Base-by-base conservation (phyloP, 2,888 invertebrate species). In the Notocelia uddmanniana region DNA sequence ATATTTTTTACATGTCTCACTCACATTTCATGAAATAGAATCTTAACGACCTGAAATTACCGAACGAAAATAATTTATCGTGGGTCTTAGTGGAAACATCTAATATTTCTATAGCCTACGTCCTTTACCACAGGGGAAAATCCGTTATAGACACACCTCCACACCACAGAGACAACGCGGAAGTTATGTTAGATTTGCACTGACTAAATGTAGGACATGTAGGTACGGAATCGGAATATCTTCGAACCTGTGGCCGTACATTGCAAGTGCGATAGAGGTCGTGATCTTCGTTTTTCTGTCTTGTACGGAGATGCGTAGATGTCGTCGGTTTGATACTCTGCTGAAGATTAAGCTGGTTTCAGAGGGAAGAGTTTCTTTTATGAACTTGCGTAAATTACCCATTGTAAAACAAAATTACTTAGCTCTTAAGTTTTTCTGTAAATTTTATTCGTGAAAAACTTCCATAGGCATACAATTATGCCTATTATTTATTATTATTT, bases 371-470 rank as follows among this genome's bases (percentile, higher is more conserved):
- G 13, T 18, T 48, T 50, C 31, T 48, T 18, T 50, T 21, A 50
- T 31, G 63, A 63, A 52, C 37, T 37, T 63, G 21, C 19, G 21
- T 34, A 62, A 48, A 63, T 52, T 37, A 52, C 52, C 52, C 18
- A 52, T 21, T 63, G 21, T 52, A 57, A 57, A 41, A 23, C 21
- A n/a, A 31, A 31, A 9, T 31, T 34, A 70, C 37, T 59, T 52
- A 58, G 58, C 13, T 64, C 21, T 60, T 66, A 52, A 64, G 64
- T 64, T 66, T 64, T 21, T 69, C 62, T 50, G 64, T 70, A 58
- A 70, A 64, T 70, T 64, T 66, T 70, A 64, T 70, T 70, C 52
- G 57, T 52, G 58, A 50, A 70, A 37, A 52, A 37, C 31, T 50
- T 58, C 64, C 34, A 64, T 64, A 64, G 37, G n/a, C 37, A 52